Evolutionary conservation across 2,797 vertebrate genomes (phyloP).

Genomic region (Falco biarmicus): DNA sequence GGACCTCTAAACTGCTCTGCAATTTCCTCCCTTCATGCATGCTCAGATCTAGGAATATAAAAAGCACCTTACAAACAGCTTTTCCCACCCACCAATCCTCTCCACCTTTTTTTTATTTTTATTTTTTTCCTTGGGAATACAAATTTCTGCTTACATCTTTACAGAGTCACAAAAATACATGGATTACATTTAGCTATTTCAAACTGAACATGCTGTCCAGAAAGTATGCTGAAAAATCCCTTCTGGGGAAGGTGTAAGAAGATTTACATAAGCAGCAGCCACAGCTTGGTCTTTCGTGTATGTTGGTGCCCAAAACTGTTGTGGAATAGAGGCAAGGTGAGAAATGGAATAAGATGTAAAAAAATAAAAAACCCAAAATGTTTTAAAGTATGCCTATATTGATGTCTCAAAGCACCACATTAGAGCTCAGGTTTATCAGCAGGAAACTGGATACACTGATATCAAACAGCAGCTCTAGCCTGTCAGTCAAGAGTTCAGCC

Average conservation of each 20-base stretch:
- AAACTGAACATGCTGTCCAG: not conserved
- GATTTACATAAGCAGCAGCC: conserved; percentile 33
- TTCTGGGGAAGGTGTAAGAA: conserved; percentile 50
- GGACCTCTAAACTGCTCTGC: not conserved
- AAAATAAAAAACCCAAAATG: not conserved
- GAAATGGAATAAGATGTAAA: not conserved
- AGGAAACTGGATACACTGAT: conserved; percentile 15
- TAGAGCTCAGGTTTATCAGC: conserved; percentile 36
- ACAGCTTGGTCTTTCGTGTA: not conserved
- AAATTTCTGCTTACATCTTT: not conserved
- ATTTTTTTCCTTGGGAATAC: not conserved
- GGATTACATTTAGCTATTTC: conserved; percentile 2
- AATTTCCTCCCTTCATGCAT: not conserved
- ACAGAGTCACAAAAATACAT: not conserved
- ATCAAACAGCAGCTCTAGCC: conserved; percentile 33
- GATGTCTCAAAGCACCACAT: conserved; percentile 30
- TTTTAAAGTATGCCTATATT: not conserved
- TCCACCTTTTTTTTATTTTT: rapidly evolving
- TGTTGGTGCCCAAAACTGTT: conserved; percentile 25
- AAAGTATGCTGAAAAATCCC: conserved; percentile 38
- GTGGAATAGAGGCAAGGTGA: conserved; percentile 1
- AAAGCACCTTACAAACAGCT: not conserved
- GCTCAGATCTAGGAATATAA: not conserved
- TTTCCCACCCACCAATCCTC: not conserved
- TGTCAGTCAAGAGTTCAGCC: conserved; percentile 50